phyloP scores from a whole-genome alignment of 2,888 invertebrate species.

The Hofmannophila pseudospretella region DNA sequence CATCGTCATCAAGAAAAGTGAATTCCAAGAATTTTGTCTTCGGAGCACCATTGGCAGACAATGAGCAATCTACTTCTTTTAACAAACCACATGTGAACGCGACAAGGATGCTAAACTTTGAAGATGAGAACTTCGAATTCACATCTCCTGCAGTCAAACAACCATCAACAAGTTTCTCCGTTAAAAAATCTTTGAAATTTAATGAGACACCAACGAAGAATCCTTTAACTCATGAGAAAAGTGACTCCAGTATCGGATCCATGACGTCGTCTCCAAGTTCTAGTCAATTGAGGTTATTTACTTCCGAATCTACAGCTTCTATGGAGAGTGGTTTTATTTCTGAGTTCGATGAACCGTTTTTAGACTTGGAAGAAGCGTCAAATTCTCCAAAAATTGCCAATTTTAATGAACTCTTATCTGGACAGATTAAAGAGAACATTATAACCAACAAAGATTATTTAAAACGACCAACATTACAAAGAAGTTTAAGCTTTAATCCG shows the following conservation, averaged over 20 bases:
- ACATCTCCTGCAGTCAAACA: slow-evolving; percentile 52
- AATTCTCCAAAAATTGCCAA: slow-evolving; percentile 62
- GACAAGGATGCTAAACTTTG: slow-evolving; percentile 61
- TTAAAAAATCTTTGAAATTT: slow-evolving; percentile 63
- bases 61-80: slow-evolving; percentile 61
- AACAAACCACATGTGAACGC: slow-evolving; percentile 44
- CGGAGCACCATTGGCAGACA: slow-evolving; percentile 62
- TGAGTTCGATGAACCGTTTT: slow-evolving; percentile 60
- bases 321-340: slow-evolving; percentile 72
- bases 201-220: slow-evolving; percentile 37
- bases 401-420: slow-evolving; percentile 54
- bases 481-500: slow-evolving; percentile 58
- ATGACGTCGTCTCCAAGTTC: slow-evolving; percentile 45
- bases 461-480: slow-evolving; percentile 33
- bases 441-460: slow-evolving; percentile 32
- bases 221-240: slow-evolving; percentile 40
- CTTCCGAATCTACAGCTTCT: slow-evolving; percentile 56
- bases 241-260: slow-evolving; percentile 55
- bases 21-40: slow-evolving; percentile 55
- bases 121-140: slow-evolving; percentile 62
- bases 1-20: slow-evolving; percentile 44
- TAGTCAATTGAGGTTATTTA: slow-evolving; percentile 38
- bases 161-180: slow-evolving; percentile 29
- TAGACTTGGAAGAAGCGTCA: slow-evolving; percentile 56
- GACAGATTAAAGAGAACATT: slow-evolving; percentile 49